Percentiles rank a stretch among this genome's conserved stretches.
These are phyloP conservation scores for Aleiodes sp. DNA, from an alignment of 1,140 invertebrate species.

Conservation along the genomic window DNA sequence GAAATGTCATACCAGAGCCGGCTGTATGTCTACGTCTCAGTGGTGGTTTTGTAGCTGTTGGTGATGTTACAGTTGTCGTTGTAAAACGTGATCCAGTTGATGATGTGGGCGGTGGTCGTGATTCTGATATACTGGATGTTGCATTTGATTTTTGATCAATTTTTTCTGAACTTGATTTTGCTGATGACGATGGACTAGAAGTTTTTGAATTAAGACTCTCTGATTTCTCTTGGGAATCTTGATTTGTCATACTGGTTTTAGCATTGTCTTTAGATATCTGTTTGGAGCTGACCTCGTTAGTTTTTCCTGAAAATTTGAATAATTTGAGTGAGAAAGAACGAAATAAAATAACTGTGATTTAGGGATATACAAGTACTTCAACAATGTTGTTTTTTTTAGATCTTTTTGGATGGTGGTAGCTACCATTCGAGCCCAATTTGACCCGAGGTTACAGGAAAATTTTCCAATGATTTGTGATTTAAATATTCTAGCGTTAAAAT, in stretches of 20 bases:
- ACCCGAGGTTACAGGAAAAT: too few species aligned
- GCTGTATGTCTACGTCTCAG: conserved; percentile 60
- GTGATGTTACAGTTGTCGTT: conserved; percentile 58
- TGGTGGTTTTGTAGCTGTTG: conserved; percentile 58
- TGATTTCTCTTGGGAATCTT: conserved; percentile 51
- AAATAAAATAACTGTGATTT: too few species aligned
- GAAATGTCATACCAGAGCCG: conserved; percentile 62
- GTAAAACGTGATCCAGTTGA: conserved; percentile 51
- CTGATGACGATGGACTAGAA: conserved; percentile 66
- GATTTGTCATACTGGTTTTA: conserved; percentile 11
- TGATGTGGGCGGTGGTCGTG: conserved; percentile 38
- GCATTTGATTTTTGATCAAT: conserved; percentile 60
- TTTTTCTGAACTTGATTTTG: conserved; percentile 63
- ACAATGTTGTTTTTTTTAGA: too few species aligned
- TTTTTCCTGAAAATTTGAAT: conserved; percentile 36
- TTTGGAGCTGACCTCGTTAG: conserved; percentile 22
- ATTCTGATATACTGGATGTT: conserved; percentile 53
- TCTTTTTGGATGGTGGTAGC: too few species aligned
- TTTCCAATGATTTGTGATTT: too few species aligned
- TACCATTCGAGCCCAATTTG: too few species aligned
- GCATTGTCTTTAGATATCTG: background rate
- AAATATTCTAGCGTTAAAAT: too few species aligned
- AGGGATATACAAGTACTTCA: too few species aligned
- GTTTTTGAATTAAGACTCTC: conserved; percentile 59
- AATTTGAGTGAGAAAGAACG: background rate